phyloP scores from a whole-genome alignment of 2,797 vertebrate species.

The Falco concolor region DNA sequence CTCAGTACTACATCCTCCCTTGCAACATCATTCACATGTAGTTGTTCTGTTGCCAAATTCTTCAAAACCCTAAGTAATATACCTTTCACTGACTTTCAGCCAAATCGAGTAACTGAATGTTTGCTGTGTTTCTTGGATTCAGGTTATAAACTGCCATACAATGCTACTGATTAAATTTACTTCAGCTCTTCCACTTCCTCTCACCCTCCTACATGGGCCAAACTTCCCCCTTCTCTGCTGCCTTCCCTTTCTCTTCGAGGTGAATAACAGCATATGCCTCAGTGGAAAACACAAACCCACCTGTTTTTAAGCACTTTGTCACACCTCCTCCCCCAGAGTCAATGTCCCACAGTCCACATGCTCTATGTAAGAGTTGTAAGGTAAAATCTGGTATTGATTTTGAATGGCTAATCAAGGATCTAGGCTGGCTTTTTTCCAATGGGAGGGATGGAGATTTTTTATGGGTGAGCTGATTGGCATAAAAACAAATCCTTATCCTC shows the following conservation, averaged over 20 bases:
- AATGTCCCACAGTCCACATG: not conserved
- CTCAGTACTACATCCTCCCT: slow-evolving; percentile 64
- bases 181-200: not conserved
- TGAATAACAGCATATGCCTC: not conserved
- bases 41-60: slow-evolving; percentile 66
- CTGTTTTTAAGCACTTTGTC: not conserved
- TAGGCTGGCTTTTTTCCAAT: not conserved
- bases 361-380: not conserved
- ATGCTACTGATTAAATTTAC: slow-evolving; percentile 10
- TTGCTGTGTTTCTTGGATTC: slow-evolving; percentile 44
- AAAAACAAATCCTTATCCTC: not conserved
- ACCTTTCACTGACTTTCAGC: slow-evolving; percentile 48
- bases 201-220: not conserved
- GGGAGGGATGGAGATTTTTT: not conserved
- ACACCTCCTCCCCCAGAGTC: not conserved
- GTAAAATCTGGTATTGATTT: not conserved
- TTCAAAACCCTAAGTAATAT: slow-evolving; percentile 58
- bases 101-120: slow-evolving; percentile 41
- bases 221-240: not conserved
- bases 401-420: not conserved
- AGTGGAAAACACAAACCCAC: not conserved
- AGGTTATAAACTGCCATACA: slow-evolving; percentile 41
- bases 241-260: not conserved
- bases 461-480: not conserved
- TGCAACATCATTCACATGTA: slow-evolving; percentile 58